phyloP scores from a whole-genome alignment of 2,888 invertebrate genomes.

The Metopia argyrocephala region DNA sequence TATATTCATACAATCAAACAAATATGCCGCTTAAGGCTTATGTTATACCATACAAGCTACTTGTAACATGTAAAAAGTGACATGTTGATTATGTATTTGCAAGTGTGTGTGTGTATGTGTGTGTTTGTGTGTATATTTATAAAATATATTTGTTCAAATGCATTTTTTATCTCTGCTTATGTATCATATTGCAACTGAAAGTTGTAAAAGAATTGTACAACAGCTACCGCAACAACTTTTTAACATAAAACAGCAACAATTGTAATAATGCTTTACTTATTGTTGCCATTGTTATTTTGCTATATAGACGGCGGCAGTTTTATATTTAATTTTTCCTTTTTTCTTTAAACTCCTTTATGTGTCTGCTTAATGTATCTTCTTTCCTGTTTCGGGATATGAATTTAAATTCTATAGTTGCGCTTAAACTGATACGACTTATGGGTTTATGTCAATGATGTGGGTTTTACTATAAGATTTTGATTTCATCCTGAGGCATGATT shows the following conservation, averaged over 20 bases:
- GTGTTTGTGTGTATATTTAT: neutral
- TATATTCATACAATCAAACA: slow-evolving; percentile 6
- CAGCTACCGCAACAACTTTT: slow-evolving; percentile 47
- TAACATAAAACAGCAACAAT: slow-evolving; percentile 16
- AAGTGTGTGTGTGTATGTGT: slow-evolving; percentile 51
- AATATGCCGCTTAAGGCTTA: slow-evolving; percentile 58
- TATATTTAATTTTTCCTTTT: slow-evolving; percentile 28
- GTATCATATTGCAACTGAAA: slow-evolving; percentile 32
- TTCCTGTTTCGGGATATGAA: slow-evolving; percentile 1
- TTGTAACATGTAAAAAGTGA: slow-evolving; percentile 37
- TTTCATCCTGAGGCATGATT: slow-evolving; percentile 26
- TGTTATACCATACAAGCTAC: slow-evolving; percentile 5
- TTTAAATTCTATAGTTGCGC: slow-evolving; percentile 36
- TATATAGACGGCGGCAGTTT: slow-evolving; percentile 55
- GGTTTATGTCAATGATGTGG: slow-evolving; percentile 12
- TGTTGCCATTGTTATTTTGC: slow-evolving; percentile 54
- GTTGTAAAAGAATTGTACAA: slow-evolving; percentile 31
- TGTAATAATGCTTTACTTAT: slow-evolving; percentile 32
- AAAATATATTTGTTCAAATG: neutral
- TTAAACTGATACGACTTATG: slow-evolving; percentile 37
- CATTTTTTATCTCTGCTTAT: slow-evolving; percentile 25
- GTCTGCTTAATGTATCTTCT: slow-evolving; percentile 42
- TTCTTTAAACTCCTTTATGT: neutral
- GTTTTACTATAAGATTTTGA: slow-evolving; percentile 3
- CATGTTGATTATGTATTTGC: slow-evolving; percentile 32